Evolutionary conservation across 2,113 vertebrate genomes (phyloP).

Genomic region (Antidorcas marsupialis): DNA sequence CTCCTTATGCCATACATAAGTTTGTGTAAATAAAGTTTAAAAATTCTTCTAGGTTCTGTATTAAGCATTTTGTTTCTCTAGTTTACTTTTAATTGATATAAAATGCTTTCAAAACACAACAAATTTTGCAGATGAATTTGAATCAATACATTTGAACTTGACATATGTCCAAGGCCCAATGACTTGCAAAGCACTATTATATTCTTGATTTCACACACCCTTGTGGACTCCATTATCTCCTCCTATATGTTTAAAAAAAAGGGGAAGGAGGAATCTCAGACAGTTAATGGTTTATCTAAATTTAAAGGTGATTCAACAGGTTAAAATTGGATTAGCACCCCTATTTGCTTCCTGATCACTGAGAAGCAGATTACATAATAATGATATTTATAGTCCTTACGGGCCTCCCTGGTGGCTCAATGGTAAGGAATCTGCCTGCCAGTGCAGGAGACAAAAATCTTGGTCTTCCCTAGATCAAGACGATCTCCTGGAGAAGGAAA

Average conservation of each 20-base stretch:
- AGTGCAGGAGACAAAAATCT: neutral
- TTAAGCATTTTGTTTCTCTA: neutral
- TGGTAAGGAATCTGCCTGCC: neutral
- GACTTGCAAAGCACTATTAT: neutral
- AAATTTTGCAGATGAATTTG: neutral
- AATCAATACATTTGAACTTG: neutral
- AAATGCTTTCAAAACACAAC: constrained; percentile 8
- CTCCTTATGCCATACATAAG: neutral
- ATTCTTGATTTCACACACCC: neutral
- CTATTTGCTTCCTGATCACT: neutral
- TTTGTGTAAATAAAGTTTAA: neutral
- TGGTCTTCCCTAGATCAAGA: neutral
- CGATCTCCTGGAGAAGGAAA: neutral
- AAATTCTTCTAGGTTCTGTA: neutral
- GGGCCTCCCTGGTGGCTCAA: neutral
- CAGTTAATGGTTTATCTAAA: neutral
- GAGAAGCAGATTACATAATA: neutral
- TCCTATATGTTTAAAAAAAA: neutral
- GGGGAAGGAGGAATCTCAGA: neutral
- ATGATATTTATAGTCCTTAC: neutral
- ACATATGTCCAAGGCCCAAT: neutral
- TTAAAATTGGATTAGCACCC: neutral
- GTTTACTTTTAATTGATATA: constrained; percentile 10
- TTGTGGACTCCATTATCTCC: neutral
- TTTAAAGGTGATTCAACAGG: neutral